Conservation (phyloP, 2,113 vertebrate species). For the Prochilodus magdalenae region DNA sequence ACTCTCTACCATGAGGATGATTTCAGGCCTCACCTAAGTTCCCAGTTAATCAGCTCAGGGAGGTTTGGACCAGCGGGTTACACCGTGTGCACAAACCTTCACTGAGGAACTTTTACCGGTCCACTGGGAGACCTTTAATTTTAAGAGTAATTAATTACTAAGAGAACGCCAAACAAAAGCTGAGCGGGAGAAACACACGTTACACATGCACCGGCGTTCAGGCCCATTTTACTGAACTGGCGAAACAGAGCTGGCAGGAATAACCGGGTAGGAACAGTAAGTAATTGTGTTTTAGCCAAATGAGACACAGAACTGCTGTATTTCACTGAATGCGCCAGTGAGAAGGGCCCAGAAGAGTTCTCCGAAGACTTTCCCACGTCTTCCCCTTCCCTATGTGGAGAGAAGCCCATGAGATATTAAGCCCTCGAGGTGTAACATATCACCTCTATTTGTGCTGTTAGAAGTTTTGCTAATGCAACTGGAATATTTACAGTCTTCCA, state of each 20-base stretch:
- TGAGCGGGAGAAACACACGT: not conserved
- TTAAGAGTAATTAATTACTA: conserved; percentile 27
- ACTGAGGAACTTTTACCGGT: not conserved
- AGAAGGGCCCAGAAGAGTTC: not conserved
- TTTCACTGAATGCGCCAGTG: not conserved
- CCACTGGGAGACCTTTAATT: conserved; percentile 3
- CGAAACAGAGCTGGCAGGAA: conserved; percentile 4
- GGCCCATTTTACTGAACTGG: conserved; percentile 10
- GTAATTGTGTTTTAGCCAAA: conserved; percentile 4
- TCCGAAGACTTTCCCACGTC: not conserved
- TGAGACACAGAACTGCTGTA: not conserved
- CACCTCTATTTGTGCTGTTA: not conserved
- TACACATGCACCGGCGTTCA: not conserved
- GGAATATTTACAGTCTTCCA: not conserved
- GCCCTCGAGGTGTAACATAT: not conserved
- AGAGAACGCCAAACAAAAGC: conserved; percentile 5
- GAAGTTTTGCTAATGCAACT: not conserved
- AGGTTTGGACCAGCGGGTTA: not conserved
- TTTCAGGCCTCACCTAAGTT: too few relatives aligned
- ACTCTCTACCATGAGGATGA: too few relatives aligned
- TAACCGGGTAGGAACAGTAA: not conserved
- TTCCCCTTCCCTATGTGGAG: not conserved
- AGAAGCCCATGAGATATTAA: not conserved
- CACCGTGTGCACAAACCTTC: not conserved
- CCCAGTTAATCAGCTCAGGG: not conserved